phyloP scores from a whole-genome alignment of 2,888 invertebrate species.

The Lasioglossum figueresi region DNA sequence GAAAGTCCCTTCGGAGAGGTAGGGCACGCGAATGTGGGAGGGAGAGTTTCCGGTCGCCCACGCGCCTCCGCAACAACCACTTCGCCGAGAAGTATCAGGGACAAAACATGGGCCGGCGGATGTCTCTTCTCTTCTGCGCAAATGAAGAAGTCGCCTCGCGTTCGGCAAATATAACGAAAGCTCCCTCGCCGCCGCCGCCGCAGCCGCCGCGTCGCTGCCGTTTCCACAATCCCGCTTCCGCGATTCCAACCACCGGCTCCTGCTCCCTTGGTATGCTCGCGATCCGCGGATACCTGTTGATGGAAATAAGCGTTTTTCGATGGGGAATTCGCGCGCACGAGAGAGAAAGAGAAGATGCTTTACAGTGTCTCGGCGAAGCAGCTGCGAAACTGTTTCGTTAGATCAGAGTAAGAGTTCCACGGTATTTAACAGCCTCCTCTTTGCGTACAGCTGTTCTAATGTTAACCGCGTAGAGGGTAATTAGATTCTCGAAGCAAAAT shows the following conservation, averaged over 20 bases:
- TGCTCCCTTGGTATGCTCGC: neutral
- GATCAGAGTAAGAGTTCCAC: no score
- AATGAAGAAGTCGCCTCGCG: constrained; percentile 65
- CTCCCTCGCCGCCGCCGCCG: constrained; percentile 11
- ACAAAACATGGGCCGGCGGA: constrained; percentile 71
- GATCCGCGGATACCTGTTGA: constrained; percentile 14
- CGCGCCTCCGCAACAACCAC: constrained; percentile 76
- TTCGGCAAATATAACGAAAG: constrained; percentile 64
- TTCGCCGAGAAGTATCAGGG: constrained; percentile 73
- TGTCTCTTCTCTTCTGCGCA: constrained; percentile 66
- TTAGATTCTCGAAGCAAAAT: no score
- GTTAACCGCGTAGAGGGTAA: no score
- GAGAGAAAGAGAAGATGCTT: neutral
- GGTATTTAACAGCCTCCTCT: no score
- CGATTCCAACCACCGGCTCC: neutral
- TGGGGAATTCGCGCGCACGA: no score
- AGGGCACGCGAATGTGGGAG: constrained; percentile 84
- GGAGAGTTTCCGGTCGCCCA: constrained; percentile 85
- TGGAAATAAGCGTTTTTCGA: neutral
- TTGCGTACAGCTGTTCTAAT: no score
- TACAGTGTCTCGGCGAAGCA: neutral
- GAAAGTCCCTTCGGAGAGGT: constrained; percentile 67
- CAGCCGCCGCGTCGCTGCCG: neutral
- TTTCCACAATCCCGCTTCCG: neutral
- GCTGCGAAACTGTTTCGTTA: neutral